Base-by-base conservation (phyloP, 1,140 invertebrate species). In the Halesus radiatus region DNA sequence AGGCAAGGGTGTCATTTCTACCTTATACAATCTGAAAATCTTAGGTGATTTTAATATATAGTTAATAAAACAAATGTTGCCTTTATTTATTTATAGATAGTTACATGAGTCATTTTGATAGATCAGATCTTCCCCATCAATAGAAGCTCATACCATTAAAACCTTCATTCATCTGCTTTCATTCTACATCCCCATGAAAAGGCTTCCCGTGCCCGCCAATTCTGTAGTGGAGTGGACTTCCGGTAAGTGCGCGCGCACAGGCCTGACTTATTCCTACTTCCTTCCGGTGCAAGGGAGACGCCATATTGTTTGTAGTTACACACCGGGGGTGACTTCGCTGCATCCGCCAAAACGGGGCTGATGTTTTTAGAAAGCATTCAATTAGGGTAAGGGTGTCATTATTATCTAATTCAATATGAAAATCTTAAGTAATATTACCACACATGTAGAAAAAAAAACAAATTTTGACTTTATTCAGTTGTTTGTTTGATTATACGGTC, bases 181-280 rank as follows among this genome's bases (percentile, higher is more conserved):
- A 70, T 70, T 70, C 66, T 50, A 20, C 62, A 26, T 70, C 37
- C 18, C 50, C n/a, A 50, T 70, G 66, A 70, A 70, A 70, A 23
- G 66, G 66, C 66, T 70, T 70, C 66, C 66, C 66, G 66, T 70
- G 37, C 66, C 66, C 66, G 66, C 37, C 66, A 70, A 70, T 70
- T 50, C 66, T 70, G 66, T 52, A 70, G 32, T 70, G 62, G 62
- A 52, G 70, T 72, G 68, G 32, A 64, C 70, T 80, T 83, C 81
- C 81, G 81, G 81, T 20, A 58, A 62, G 29, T 82, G 81, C 81
- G 81, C 81, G 77, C 76, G 79, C 74, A 82, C 75, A 78, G 75
- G 81, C 62, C 79, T 83, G 82, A 83, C 82, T 79, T 83, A 83
- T 83, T 83, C 80, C 70, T 73, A 62, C 77, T 83, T 83, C 82